Base-by-base conservation (phyloP, 2,113 vertebrate genomes). In the Pristiophorus japonicus region DNA sequence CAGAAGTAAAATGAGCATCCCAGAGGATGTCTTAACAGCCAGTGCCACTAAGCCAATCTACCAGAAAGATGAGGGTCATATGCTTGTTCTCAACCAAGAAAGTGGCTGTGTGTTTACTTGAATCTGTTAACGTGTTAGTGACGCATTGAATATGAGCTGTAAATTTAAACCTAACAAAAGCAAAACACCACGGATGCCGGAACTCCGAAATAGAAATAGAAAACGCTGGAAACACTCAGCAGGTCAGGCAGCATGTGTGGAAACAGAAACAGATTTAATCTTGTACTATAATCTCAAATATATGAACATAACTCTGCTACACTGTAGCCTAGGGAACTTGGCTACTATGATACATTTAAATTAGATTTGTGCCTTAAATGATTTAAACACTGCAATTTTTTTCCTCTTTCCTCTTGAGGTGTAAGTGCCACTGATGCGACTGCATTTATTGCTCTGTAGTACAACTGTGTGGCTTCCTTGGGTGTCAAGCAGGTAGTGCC, bases 51-150 rank as follows among this genome's bases (percentile, higher is more conserved):
- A 63, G n/a, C 38, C 75, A 81, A n/a, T 38, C 75, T 22, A n/a
- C 55, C 55, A 91, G 59, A 62, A 91, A 62, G 88, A 63, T 42
- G 51, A 51, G 51, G 51, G 14, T 91, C 88, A 62, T 63, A 59
- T 63, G 55, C 0, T 91, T 91, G 18, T 45, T 81, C 78, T 81
- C 78, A 45, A 38, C 78, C 38, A 42, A 81, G 47, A 87, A 27
- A 27, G 22, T 51, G 47, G 20, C 47, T 10, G 47, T 8, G 8
- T 51, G 47, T 87, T 51, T 87, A 51, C 51, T 87, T 22, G 20
- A 7, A 87, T 87, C 87, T 91, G 55, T 91, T 91, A 91, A 92
- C 12, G 16, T 92, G n/a, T 92, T 63, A 22, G 59, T 65, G 88
- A 92, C 59, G 5, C 38, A 45, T 81, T 42, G 38, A 73, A 73